A percentile compares a stretch with the other conserved stretches of the same genome.
phyloP scores from a whole-genome alignment of 1,140 invertebrate genomes.

The Galendromus occidentalis region DNA sequence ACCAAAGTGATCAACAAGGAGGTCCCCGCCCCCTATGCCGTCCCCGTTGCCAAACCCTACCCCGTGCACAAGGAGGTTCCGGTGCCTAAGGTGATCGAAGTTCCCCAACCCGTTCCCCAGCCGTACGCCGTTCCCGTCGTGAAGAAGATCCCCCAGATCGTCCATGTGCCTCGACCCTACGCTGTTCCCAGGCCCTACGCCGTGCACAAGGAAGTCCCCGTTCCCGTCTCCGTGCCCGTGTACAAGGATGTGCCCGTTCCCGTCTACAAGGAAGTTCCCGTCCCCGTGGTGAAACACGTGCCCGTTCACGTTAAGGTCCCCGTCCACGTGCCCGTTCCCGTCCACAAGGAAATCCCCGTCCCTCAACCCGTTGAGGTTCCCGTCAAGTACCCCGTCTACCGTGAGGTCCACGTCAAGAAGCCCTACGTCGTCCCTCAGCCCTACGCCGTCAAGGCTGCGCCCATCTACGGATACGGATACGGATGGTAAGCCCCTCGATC shows the following conservation, averaged over 20 bases:
- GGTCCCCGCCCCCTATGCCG: not conserved
- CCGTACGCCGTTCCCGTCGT: constrained; percentile 6
- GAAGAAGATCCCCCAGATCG: constrained; percentile 7
- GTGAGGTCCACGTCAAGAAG: constrained; percentile 7
- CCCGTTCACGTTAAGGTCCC: constrained; percentile 9
- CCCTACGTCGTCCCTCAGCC: not conserved
- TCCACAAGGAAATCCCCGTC: constrained; percentile 7
- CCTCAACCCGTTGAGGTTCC: not conserved
- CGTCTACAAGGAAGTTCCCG: constrained; percentile 7
- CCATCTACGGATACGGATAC: not conserved
- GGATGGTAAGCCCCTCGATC: not conserved
- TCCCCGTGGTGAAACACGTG: constrained; percentile 3
- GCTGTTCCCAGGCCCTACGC: not conserved
- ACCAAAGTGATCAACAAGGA: constrained; percentile 10
- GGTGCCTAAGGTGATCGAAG: constrained; percentile 2
- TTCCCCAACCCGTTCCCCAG: not conserved
- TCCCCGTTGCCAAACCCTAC: not conserved
- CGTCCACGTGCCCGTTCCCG: not conserved
- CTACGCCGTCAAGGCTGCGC: not conserved
- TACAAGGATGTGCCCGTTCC: constrained; percentile 8
- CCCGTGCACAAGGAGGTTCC: not conserved
- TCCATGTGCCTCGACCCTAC: not conserved
- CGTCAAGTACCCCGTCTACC: constrained; percentile 8
- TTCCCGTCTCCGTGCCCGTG: not conserved
- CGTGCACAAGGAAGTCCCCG: constrained; percentile 4